phyloP scores from a whole-genome alignment of 92 coral and sea anemone species.

The Epizoanthus rinbou region DNA sequence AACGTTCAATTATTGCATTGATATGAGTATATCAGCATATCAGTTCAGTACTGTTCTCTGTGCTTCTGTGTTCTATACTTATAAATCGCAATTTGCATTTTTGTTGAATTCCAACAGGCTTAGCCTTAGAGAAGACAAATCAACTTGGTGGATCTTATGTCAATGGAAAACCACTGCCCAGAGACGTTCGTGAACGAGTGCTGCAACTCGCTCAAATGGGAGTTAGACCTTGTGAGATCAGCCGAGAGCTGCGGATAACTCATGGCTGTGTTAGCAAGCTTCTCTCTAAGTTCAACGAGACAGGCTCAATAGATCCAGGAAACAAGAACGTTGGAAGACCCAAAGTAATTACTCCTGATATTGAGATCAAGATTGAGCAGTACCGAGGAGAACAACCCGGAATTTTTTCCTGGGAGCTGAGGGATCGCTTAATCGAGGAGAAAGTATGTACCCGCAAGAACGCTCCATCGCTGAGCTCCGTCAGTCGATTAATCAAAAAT shows the following conservation, averaged over 20 bases:
- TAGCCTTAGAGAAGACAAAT: slow-evolving; percentile 37
- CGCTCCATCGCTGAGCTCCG: slow-evolving; percentile 85
- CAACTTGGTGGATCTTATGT: slow-evolving; percentile 89
- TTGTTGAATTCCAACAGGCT: background rate
- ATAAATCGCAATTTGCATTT: too few relatives aligned
- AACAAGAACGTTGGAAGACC: slow-evolving; percentile 82
- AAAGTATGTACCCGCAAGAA: slow-evolving; percentile 66
- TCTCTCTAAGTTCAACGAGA: slow-evolving; percentile 77
- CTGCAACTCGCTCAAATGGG: slow-evolving; percentile 79
- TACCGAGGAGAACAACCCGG: slow-evolving; percentile 79
- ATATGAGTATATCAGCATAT: too few relatives aligned
- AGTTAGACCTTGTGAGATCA: slow-evolving; percentile 91
- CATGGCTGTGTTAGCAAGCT: slow-evolving; percentile 95
- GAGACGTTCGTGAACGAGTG: slow-evolving; percentile 69
- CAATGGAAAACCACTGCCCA: slow-evolving; percentile 84
- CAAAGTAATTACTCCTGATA: slow-evolving; percentile 80
- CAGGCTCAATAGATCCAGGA: slow-evolving; percentile 80
- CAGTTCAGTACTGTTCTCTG: too few relatives aligned
- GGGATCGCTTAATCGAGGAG: slow-evolving; percentile 76
- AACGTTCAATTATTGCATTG: too few relatives aligned
- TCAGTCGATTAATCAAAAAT: slow-evolving; percentile 80
- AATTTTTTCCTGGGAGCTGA: slow-evolving; percentile 90
- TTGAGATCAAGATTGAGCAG: slow-evolving; percentile 77
- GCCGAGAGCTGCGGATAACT: slow-evolving; percentile 80
- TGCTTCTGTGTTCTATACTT: too few relatives aligned